Percentiles rank a stretch among this genome's conserved stretches.
phyloP scores from a whole-genome alignment of 2,797 vertebrate genomes.

The Sphenodon punctatus region DNA sequence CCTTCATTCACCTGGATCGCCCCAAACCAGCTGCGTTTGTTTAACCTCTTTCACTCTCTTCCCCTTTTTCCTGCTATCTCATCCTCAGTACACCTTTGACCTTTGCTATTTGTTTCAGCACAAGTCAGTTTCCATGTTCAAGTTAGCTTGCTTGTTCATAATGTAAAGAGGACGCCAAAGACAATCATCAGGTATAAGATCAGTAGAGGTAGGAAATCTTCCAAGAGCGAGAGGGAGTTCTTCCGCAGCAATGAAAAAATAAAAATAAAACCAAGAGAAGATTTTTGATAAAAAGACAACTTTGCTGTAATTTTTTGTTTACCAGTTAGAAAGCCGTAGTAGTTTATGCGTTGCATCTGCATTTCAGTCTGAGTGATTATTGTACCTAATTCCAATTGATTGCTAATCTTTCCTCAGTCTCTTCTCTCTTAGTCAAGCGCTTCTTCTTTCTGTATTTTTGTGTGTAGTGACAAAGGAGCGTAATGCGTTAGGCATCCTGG shows the following conservation, averaged over 20 bases:
- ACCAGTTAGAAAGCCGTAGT: constrained; percentile 81
- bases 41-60: background rate
- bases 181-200: constrained; percentile 90
- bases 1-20: background rate
- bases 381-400: constrained; percentile 80
- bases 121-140: constrained; percentile 82
- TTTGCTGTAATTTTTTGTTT: constrained; percentile 81
- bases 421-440: constrained; percentile 75
- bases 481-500: constrained; percentile 83
- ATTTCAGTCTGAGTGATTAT: constrained; percentile 82
- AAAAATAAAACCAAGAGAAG: constrained; percentile 79
- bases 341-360: constrained; percentile 80
- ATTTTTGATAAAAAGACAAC: constrained; percentile 84
- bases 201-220: constrained; percentile 79
- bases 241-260: constrained; percentile 81
- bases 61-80: background rate
- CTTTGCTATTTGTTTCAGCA: background rate
- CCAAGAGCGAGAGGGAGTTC: constrained; percentile 80
- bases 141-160: constrained; percentile 87
- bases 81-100: background rate
- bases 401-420: constrained; percentile 77
- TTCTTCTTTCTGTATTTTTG: constrained; percentile 83
- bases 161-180: constrained; percentile 85
- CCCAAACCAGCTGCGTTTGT: background rate
- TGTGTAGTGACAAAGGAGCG: constrained; percentile 70